Base-by-base conservation (phyloP, 1,140 invertebrate genomes). In the Brachionus koreanus region DNA sequence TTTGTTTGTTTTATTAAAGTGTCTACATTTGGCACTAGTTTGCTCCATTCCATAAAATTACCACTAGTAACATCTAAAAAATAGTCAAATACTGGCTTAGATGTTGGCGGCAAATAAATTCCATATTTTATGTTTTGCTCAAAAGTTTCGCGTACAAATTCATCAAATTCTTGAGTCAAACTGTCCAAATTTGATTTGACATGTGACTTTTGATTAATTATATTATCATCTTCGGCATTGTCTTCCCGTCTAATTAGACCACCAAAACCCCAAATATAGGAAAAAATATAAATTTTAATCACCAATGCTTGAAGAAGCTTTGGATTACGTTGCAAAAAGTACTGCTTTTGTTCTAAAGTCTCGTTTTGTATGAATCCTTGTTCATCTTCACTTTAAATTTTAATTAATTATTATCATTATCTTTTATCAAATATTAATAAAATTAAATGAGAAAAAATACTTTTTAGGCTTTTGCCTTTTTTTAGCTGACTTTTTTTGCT, bases 181-280 rank as follows among this genome's bases (percentile, higher is more conserved):
- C 85, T 86, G 84, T 93, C 92, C 1, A 33, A 13, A 9, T 85
- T 61, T 25, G 46, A 35, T 23, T 85, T 83, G 29, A 83, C 49
- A 65, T 83, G 39, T n/a, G 35, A 77, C 65, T 83, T 83, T 77
- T 77, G 72, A 42, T 77, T 76, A 13, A 83, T 83, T 3, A 76
- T 76, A 37, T 83, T 77, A 35, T 83, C 87, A 16, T 87, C 86
- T 75, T 89, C 88, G 39, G 84, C 83, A 79, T 88, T 87, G 49
- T 89, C 88, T 82, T 86, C 84, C n/a, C 88, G 84, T 33, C 90
- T 86, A 2, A 93, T 88, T 85, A 93, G 93, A 0, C 93, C 93
- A 33, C 93, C 93, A 7, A 93, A 85, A 0, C 91, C 89, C 93
- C 93, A 94, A 3, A 93, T 85, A 84, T 91, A 92, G 6, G 90